Evolutionary conservation across 2,797 vertebrate species (phyloP), one percentile per base, ranked within the genome.

Genomic region (Squalus acanthias): DNA sequence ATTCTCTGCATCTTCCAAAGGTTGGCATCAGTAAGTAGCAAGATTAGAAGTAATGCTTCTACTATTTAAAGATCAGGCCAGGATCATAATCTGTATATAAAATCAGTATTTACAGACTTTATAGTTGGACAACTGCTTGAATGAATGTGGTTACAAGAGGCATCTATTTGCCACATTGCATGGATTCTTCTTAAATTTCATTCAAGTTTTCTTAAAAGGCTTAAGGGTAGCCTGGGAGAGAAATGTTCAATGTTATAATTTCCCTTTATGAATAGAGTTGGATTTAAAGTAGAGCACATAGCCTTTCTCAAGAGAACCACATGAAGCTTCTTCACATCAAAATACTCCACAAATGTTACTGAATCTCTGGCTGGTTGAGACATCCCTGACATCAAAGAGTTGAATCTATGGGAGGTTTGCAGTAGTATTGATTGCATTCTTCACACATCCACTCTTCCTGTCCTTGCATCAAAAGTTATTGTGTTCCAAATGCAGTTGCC

Each of bases 61-160:
- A n/a, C 57, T 60, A 65, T 92, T 92, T 92, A 92, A 91, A 63
- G 89, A 92, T 92, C 60, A 20, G 10, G 29, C n/a, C 89, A 92
- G 29, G 29, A 92, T 65, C 29, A 92, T 63, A 63, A 63, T 63
- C 60, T 63, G 29, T 1, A 92, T 92, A 65, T 92, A 92, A 92
- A 60, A 92, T 65, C 89, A 20, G 1, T 7, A 92, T 63, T 92
- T 92, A 92, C 57, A n/a, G 13, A 63, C 89, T 0, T 76, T 46
- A 12, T 10, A 46, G 91, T 69, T 46, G 91, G 46, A 93, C 7
- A n/a, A 93, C 7, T 22, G 89, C 33, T 65, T 17, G 91, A 46
- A n/a, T 93, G 63, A 24, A 93, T 69, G 9, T 39, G 17, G 63
- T 46, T 93, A 67, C n/a, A 24, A 46, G 63, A 67, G 29, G 29